Evolutionary conservation across 2,888 invertebrate genomes (phyloP), one percentile per base, ranked within the genome.

Genomic region (Amphipyra berbera): DNA sequence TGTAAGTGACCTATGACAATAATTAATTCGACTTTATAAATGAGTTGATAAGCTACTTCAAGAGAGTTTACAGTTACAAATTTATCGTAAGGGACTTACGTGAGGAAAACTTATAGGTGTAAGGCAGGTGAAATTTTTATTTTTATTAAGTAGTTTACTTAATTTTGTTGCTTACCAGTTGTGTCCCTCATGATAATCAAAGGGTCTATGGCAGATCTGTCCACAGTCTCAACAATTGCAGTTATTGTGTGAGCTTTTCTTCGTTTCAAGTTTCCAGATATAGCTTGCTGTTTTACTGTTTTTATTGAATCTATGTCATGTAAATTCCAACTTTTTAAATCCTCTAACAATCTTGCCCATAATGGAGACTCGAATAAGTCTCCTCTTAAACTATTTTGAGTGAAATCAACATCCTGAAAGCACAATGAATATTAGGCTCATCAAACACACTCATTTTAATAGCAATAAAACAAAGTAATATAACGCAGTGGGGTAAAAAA

Each of bases 151-250:
- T 30, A 30, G 7, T 4, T 30, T 30, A 30, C 27, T 35, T n/a
- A 38, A n/a, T n/a, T 38, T 13, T n/a, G 40, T 4, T 38, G 68
- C 83, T 67, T 58, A 93, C 94, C 94, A 76, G 91, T 90, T 62
- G 80, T 70, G 84, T 95, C 95, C 61, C 90, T 88, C 54, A 95
- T 78, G 45, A 88, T 90, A 52, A 95, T 86, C 33, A 94, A 81
- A 37, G 94, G 93, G 73, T 95, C 94, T 49, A 82, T 89, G 5
- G 84, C 92, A 60, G 94, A 94, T 82, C 94, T 88, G 68, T 95
- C 95, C 6, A 95, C 85, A 57, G 89, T 83, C 67, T 95, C 95
- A 50, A 95, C 86, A 86, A 92, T 91, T 48, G 91, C 94, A 41
- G 85, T 86, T 3, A 95, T 87, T 46, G 78, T 84, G 65, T 93